These are phyloP conservation scores for Pristis pectinata DNA, from an alignment of 2,797 vertebrate genomes.

Conservation along the genomic window DNA sequence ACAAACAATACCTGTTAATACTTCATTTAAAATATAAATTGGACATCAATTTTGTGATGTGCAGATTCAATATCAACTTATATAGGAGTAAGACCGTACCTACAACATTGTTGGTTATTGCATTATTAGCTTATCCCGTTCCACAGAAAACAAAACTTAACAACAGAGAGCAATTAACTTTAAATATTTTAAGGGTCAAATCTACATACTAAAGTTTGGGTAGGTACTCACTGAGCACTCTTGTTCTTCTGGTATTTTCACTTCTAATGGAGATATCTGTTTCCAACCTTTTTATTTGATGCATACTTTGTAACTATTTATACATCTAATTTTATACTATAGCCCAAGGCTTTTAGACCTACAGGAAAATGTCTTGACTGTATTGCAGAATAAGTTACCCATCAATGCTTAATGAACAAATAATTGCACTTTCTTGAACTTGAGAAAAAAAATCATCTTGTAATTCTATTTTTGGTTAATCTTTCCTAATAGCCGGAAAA, in stretches of 20 bases:
- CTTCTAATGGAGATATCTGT: neutral
- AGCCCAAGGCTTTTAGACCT: neutral
- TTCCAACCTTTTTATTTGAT: neutral
- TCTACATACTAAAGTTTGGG: neutral
- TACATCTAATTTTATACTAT: neutral
- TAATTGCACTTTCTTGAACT: neutral
- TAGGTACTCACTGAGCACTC: neutral
- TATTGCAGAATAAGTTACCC: neutral
- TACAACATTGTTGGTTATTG: neutral
- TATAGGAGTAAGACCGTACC: neutral
- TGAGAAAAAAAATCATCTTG: neutral
- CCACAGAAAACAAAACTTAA: neutral
- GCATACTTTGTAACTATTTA: neutral
- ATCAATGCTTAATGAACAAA: neutral
- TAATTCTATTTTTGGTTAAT: neutral
- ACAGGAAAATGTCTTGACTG: neutral
- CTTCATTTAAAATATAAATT: neutral
- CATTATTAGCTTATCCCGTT: neutral
- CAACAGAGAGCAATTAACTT: neutral
- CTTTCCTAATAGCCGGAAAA: neutral
- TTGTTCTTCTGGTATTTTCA: neutral
- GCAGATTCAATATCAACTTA: neutral
- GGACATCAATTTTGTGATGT: neutral
- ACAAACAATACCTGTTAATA: too few relatives aligned
- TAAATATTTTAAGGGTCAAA: neutral